Percentiles rank a stretch among this genome's conserved stretches.
These are phyloP conservation scores for Puffinus mauretanicus DNA, from an alignment of 2,113 vertebrate species.

Conservation along the genomic window DNA sequence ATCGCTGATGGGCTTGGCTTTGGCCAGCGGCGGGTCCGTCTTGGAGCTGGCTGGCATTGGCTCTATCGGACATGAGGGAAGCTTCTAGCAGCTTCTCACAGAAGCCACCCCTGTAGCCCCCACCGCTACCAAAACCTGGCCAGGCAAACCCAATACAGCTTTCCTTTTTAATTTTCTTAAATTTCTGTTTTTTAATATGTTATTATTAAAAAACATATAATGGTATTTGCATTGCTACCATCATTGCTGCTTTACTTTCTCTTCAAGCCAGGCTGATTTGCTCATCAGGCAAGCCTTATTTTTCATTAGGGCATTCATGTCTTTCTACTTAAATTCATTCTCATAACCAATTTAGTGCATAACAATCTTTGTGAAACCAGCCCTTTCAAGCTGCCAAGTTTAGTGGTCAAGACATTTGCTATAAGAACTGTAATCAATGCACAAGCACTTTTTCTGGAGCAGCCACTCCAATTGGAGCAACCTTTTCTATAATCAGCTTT, in stretches of 20 bases:
- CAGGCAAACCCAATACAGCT: not conserved
- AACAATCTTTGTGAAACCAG: not conserved
- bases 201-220: not conserved
- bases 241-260: not conserved
- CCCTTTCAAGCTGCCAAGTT: not conserved
- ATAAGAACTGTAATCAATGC: not conserved
- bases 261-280: not conserved
- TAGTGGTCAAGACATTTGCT: not conserved
- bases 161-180: not conserved
- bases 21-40: not conserved
- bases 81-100: not conserved
- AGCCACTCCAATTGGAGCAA: not conserved
- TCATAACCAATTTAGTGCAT: not conserved
- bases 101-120: not conserved
- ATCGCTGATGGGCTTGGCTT: not conserved
- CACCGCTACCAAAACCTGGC: not conserved
- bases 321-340: not conserved
- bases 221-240: not conserved
- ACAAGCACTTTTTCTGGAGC: not conserved
- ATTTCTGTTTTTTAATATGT: not conserved
- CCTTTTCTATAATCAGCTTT: not conserved
- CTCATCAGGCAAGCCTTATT: not conserved
- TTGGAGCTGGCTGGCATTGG: not conserved
- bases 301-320: not conserved
- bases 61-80: not conserved